Evolutionary conservation across 2,888 invertebrate genomes (phyloP), one percentile per base, ranked within the genome.

Genomic region (Endotricha flammealis): DNA sequence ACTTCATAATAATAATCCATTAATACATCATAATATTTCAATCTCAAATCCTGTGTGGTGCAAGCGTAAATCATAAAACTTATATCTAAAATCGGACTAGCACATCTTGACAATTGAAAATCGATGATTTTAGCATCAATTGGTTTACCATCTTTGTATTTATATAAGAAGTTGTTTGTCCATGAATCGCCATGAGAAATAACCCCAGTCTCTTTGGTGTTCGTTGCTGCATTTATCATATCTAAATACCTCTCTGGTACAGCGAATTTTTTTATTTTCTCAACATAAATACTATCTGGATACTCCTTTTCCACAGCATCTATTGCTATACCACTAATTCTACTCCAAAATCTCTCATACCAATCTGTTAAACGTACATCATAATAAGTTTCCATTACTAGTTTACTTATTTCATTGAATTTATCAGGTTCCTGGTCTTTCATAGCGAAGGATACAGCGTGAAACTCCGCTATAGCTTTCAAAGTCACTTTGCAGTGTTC

Each of bases 101-200:
- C 85, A 44, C 83, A 89, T 57, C 89, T 85, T 0, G 90, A 68
- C 28, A 93, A 57, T 63, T 93, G 93, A 50, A 92, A 93, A 56
- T 93, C 93, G 20, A 93, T 90, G 40, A 93, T 80, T 49, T 90
- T 88, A 0, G 87, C 85, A 39, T 83, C 80, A 3, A 68, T 42
- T 0, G 83, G 78, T 1, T 20, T 27, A 0, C 49, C 47, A 6
- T 61, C 39, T 0, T 53, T 46, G 33, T 83, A 73, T 48, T 88
- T 87, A 5, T 88, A 88, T 0, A 93, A 62, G 48, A 93, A 93
- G 60, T 94, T 93, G n/a, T 91, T 92, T 0, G 90, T 88, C 93
- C 93, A 93, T 23, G 90, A 89, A 59, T 94, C 93, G 0, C 93
- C 93, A 39, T 93, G 93, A 0, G 88, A 89, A 14, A 93, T 88